Conservation (phyloP, 2,797 vertebrate genomes). For the Acrossocheilus fasciatus region DNA sequence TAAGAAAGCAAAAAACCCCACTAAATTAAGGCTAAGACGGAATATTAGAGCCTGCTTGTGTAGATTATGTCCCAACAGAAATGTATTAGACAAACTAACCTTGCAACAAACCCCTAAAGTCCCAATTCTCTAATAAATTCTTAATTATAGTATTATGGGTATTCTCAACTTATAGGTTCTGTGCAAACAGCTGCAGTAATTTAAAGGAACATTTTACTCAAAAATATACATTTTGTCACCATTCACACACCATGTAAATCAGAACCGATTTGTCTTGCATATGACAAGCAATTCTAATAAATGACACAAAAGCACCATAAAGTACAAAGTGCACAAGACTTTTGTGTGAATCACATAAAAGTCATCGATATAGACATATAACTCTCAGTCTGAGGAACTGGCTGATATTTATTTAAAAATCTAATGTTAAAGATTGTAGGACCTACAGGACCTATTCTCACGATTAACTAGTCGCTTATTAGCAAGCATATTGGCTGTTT, state of each 20-base stretch:
- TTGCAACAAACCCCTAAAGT: neutral
- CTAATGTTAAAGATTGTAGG: neutral
- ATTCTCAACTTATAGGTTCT: neutral
- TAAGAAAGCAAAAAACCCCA: slow-evolving; percentile 23
- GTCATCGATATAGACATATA: neutral
- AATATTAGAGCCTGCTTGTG: slow-evolving; percentile 9
- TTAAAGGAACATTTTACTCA: neutral
- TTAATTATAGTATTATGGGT: neutral
- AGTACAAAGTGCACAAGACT: neutral
- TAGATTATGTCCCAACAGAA: slow-evolving; percentile 12
- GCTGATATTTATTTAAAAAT: neutral
- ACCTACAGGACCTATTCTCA: too few relatives aligned
- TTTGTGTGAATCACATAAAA: neutral
- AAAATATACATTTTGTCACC: neutral
- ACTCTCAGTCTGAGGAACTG: neutral
- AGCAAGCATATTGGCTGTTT: too few relatives aligned
- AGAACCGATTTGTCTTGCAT: neutral
- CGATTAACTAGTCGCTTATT: too few relatives aligned
- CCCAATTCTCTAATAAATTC: neutral
- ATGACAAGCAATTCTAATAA: neutral
- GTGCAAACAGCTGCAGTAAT: neutral
- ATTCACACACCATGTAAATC: neutral
- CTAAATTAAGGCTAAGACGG: slow-evolving; percentile 21
- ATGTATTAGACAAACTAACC: neutral
- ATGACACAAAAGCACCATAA: neutral